Evolutionary conservation across 2,113 vertebrate species (phyloP).

Genomic region (Campylorhamphus procurvoides): DNA sequence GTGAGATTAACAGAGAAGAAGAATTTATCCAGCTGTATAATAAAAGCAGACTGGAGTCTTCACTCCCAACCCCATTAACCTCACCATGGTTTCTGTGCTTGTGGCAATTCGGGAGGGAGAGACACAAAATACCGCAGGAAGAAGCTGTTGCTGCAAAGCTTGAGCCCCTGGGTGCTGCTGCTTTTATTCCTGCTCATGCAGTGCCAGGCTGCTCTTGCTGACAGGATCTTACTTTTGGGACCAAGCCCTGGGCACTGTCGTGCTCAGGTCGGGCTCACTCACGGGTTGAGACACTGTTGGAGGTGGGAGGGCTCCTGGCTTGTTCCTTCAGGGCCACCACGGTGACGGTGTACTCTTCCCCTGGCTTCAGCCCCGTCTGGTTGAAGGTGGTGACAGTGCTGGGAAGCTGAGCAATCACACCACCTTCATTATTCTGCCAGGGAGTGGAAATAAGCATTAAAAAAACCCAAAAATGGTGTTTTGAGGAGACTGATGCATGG

Average conservation of each 20-base stretch:
- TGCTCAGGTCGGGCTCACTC: slow-evolving; percentile 49
- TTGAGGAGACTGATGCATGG: not conserved
- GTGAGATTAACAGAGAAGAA: not conserved
- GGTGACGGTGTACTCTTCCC: slow-evolving; percentile 94
- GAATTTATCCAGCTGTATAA: not conserved
- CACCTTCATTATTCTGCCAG: slow-evolving; percentile 91
- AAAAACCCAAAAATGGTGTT: not conserved
- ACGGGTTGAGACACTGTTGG: slow-evolving; percentile 88
- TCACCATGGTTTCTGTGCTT: accelerated
- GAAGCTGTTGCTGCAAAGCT: not conserved
- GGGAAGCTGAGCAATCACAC: slow-evolving; percentile 94
- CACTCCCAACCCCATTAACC: not conserved
- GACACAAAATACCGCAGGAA: not conserved
- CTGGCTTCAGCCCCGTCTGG: slow-evolving; percentile 92
- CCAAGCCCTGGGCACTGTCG: not conserved
- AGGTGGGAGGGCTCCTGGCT: slow-evolving; percentile 88
- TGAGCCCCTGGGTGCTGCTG: not conserved
- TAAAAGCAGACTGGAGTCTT: not conserved
- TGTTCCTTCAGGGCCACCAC: slow-evolving; percentile 93
- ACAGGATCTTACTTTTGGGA: not conserved
- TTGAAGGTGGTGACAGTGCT: slow-evolving; percentile 93
- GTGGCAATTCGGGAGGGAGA: not conserved
- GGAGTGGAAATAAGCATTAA: not conserved
- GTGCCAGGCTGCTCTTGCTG: not conserved
- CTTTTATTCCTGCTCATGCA: not conserved